Evolutionary conservation across 2,888 invertebrate genomes (phyloP), one percentile per base, ranked within the genome.

Genomic region (Chirona hameri): DNA sequence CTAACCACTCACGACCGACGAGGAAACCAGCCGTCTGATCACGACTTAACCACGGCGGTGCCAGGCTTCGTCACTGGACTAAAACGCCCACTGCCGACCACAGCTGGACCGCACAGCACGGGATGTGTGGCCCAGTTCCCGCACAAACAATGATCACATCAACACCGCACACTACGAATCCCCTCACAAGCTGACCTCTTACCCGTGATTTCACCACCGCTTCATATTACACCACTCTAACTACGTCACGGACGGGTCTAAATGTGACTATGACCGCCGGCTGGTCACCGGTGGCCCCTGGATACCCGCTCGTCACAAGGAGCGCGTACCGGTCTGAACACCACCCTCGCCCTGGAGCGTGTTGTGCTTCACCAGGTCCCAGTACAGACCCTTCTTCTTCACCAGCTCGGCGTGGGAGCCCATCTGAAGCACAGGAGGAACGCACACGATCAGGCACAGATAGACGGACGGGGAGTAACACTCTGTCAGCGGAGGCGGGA

Each of bases 291-390:
- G 27, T 12, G 29, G 12, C 29, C 69, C 14, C n/a, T 12, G n/a
- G n/a, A 7, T 39, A 39, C 14, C 10, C 14, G 29, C 10, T 14
- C 10, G 76, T 76, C 46, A 76, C 76, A 76, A 76, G 1, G 76
- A 76, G 7, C 76, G 76, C 10, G 24, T 12, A 39, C 2, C 76
- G 27, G 48, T 15, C 27, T 48, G 48, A 0, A 1, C 80, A 14
- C 27, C 80, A 48, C 27, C 80, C 15, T 27, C 52, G 15, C 52
- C 52, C 29, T 52, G 55, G 15, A 80, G 55, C 7, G 27, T 80
- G 52, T 80, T 80, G 52, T 80, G 80, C 52, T 80, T 80, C 80
- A 80, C 80, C 80, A 80, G 80, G 80, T 80, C 80, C 80, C 80
- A 80, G 80, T 80, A 80, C 7, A 52, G 80, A 18, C 80, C 80